Base-by-base conservation (phyloP, 2,888 invertebrate genomes). In the Parelbella ahira region DNA sequence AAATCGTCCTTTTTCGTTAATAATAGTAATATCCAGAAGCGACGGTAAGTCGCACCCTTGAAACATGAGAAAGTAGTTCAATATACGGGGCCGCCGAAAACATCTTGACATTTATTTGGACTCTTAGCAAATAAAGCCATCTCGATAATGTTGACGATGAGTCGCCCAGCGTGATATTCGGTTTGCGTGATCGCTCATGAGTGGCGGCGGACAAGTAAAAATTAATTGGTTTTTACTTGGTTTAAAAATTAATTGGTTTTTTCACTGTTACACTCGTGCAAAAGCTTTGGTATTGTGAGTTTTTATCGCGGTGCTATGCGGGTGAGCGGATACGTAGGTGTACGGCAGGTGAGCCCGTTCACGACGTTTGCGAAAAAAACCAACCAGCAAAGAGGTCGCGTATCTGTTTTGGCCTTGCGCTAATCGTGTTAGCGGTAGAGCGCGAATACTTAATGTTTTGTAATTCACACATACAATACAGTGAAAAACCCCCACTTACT, bases 341-440 rank as follows among this genome's bases (percentile, higher is more conserved):
- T 56, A 60, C 61, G 53, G 58, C 58, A 61, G 53, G 58, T 59
- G 61, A 68, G 73, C 73, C 60, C 51, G 71, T 72, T 70, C 54
- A 54, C 54, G 46, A 50, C 56, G 54, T 68, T 68, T 66, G 53
- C 58, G 62, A 15, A 69, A 75, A 73, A 75, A n/a, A n/a, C n/a
- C n/a, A n/a, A n/a, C 65, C 63, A 69, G 66, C 71, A 79, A 79
- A 72, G 79, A 82, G 84, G 84, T 83, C 83, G 68, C 74, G 70
- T 78, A 77, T 79, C 76, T 72, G 64, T 75, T 72, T 68, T 77
- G 76, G 76, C 82, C 79, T 84, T 78, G 75, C 66, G 76, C 67
- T 81, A 82, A 83, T 77, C 74, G 68, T 74, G 67, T 82, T 83
- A 80, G 75, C 76, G 67, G 63, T 63, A 72, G 71, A 70, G 71